Evolutionary conservation across 2,113 vertebrate species (phyloP).

Genomic region (Willisornis vidua): DNA sequence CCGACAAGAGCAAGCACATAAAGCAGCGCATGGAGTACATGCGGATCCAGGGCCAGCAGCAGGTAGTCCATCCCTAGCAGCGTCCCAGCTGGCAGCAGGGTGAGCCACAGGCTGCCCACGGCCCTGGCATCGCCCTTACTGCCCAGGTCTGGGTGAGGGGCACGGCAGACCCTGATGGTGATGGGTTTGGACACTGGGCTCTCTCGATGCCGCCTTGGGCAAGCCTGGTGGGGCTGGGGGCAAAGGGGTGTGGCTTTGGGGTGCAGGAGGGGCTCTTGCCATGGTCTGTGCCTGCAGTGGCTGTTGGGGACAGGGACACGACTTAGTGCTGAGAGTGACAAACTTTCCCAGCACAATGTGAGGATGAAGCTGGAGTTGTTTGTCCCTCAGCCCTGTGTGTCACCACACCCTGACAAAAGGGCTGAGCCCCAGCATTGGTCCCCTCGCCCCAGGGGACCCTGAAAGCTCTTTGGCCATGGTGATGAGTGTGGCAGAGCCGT

Average conservation of each 20-base stretch:
- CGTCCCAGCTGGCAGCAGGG: background rate
- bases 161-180: background rate
- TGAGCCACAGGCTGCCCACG: background rate
- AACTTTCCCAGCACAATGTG: background rate
- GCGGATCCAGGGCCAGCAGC: conserved; percentile 91
- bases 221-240: background rate
- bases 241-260: accelerated
- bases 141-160: background rate
- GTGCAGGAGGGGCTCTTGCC: background rate
- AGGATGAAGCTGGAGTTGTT: background rate
- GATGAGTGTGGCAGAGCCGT: accelerated
- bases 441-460: accelerated
- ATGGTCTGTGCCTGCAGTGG: accelerated
- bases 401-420: accelerated
- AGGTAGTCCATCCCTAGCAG: conserved; percentile 82
- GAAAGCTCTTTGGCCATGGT: accelerated
- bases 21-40: conserved; percentile 92
- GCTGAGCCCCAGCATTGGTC: background rate
- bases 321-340: background rate
- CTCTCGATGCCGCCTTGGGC: accelerated
- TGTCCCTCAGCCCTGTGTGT: background rate
- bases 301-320: accelerated
- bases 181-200: accelerated
- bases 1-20: conserved; percentile 89
- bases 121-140: background rate